A percentile compares a stretch with the other conserved stretches of the same genome.
Evolutionary conservation across 2,797 vertebrate species (phyloP).

Genomic region (Tiaroga cobitis): DNA sequence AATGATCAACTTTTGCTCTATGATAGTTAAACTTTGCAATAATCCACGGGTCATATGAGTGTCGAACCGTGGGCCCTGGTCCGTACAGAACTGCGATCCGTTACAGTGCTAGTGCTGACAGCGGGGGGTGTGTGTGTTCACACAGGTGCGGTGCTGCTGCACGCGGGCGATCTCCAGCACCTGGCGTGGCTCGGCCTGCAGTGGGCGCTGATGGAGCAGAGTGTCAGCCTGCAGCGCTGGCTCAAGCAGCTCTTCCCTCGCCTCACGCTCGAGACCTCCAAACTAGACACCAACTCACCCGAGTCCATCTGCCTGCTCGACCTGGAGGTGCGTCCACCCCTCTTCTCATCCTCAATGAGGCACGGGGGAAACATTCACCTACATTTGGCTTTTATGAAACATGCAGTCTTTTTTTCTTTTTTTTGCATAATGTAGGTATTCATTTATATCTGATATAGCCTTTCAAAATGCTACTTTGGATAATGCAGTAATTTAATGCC

Average conservation of each 20-base stretch:
- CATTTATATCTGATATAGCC: not conserved
- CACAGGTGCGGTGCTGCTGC: conserved; percentile 84
- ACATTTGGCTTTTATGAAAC: not conserved
- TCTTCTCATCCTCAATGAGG: not conserved
- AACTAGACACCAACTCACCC: conserved; percentile 90
- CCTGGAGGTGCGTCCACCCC: conserved; percentile 84
- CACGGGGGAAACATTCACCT: not conserved
- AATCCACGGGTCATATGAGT: no score
- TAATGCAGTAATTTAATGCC: not conserved
- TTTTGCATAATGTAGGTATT: not conserved
- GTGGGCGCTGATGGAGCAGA: conserved; percentile 82
- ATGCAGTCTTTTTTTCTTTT: not conserved
- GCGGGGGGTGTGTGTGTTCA: not conserved
- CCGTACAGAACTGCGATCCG: not conserved
- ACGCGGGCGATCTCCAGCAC: conserved; percentile 90
- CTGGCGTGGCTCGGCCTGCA: conserved; percentile 94
- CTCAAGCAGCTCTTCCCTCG: conserved; percentile 91
- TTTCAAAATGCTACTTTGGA: not conserved
- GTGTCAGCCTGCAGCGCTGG: conserved; percentile 85
- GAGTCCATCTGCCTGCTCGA: conserved; percentile 95
- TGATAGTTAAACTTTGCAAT: no score
- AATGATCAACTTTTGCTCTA: no score
- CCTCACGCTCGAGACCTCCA: conserved; percentile 92
- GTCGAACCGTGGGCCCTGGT: no score
- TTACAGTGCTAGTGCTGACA: not conserved